Base-by-base conservation (phyloP, 2,113 vertebrate species). In the Todiramphus chloris region DNA sequence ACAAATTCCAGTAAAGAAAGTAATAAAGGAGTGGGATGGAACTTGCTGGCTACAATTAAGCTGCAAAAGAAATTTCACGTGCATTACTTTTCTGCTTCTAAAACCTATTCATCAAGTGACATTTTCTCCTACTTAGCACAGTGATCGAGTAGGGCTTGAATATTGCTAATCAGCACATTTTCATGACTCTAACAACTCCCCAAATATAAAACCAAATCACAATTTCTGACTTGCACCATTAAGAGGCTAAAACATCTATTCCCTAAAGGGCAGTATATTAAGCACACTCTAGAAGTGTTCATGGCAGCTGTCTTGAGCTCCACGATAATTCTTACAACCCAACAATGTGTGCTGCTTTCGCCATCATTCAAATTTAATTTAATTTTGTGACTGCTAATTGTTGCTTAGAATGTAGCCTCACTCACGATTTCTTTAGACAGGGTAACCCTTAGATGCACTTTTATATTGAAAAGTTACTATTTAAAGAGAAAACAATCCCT, bases 41-140 rank as follows among this genome's bases (percentile, higher is more conserved):
- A 99, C 27, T 99, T 99, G 87, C 99, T 99, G 72, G 99, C 99
- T 84, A 99, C 98, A 76, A 99, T 98, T 98, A 99, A 98, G 84
- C 99, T 99, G 97, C 46, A 95, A 97, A 69, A 96, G 39, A 97
- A 97, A 93, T 83, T 62, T 62, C 11, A 93, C 1, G 7, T 2
- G 14, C 6, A 3, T 97, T 87, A 97, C 67, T 91, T 67, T 83
- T 84, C 43, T 72, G 35, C 50, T 79, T 43, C 60, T 39, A n/a
- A 44, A 39, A 37, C 13, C 68, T 41, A 14, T 51, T 83, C 37
- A 64, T 58, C 6, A n/a, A 60, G 62, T 72, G 69, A 35, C n/a
- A 30, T 73, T 89, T 75, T 70, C 60, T 94, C 78, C 87, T 73
- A 18, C 16, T 93, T 50, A 79, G 69, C 39, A 17, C n/a, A 82